Conservation (phyloP, 2,797 vertebrate species). For the Calcarius lapponicus region DNA sequence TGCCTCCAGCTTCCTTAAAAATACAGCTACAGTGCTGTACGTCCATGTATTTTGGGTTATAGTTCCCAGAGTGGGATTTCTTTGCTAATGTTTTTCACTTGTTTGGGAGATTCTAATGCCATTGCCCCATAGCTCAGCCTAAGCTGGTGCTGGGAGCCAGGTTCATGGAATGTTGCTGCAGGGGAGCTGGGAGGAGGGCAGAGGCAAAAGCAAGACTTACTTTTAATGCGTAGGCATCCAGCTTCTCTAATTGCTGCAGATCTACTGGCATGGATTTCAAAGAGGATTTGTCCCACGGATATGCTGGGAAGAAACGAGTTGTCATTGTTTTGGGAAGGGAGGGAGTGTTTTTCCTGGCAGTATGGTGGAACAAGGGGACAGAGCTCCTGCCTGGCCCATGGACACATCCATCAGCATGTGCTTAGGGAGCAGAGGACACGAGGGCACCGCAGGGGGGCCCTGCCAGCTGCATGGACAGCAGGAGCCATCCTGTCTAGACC, state of each 20-base stretch:
- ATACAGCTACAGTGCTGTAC: background rate
- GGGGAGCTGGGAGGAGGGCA: background rate
- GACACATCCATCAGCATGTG: background rate
- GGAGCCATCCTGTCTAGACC: slow-evolving; percentile 1
- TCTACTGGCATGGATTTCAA: slow-evolving; percentile 81
- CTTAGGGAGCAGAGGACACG: background rate
- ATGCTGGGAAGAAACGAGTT: slow-evolving; percentile 68
- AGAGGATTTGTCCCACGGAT: slow-evolving; percentile 81
- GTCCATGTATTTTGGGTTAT: background rate
- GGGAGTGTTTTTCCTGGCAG: background rate
- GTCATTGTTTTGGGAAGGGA: background rate
- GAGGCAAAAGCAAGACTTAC: slow-evolving; percentile 63
- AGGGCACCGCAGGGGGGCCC: background rate
- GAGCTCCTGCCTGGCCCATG: background rate
- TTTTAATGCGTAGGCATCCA: slow-evolving; percentile 80
- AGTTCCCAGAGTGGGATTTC: background rate
- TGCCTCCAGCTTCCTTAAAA: background rate
- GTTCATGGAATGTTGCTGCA: accelerated
- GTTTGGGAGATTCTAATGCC: background rate
- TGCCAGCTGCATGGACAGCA: background rate
- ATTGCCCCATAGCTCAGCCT: background rate
- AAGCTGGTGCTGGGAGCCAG: background rate
- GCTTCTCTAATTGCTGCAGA: slow-evolving; percentile 75
- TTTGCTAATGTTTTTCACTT: background rate
- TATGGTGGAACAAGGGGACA: background rate